Conservation (phyloP, 2,888 invertebrate genomes). For the Synanthedon andrenaeformis region DNA sequence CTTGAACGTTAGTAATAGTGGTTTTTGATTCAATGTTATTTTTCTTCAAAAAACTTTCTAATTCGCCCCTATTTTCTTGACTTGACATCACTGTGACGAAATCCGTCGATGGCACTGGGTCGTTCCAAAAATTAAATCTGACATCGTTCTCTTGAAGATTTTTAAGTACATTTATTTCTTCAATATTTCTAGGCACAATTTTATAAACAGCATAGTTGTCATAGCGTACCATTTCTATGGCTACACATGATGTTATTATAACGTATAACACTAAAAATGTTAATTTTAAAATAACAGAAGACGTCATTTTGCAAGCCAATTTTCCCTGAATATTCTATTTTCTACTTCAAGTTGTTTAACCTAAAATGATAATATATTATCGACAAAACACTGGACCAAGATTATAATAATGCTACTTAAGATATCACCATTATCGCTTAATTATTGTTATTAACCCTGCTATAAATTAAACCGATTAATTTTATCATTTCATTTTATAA, state of each 20-base stretch:
- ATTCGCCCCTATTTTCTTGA: slow-evolving; percentile 34
- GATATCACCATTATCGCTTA: no score
- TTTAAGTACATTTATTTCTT: slow-evolving; percentile 59
- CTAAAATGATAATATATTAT: no score
- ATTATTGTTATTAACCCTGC: no score
- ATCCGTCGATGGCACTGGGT: slow-evolving; percentile 29
- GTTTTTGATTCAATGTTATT: slow-evolving; percentile 47
- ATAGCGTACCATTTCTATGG: slow-evolving; percentile 32
- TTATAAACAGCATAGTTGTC: slow-evolving; percentile 65
- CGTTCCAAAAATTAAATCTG: slow-evolving; percentile 59
- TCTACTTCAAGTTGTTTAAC: no score
- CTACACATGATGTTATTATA: slow-evolving; percentile 2
- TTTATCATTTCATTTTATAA: no score
- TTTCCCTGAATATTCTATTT: no score
- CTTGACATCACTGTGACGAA: slow-evolving; percentile 53
- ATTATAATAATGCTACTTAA: no score
- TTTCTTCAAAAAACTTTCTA: slow-evolving; percentile 37
- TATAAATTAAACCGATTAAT: no score
- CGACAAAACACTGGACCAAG: no score
- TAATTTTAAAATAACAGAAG: background rate
- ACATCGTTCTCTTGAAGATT: slow-evolving; percentile 43
- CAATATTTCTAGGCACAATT: slow-evolving; percentile 53
- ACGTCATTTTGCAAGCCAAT: no score
- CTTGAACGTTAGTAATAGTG: slow-evolving; percentile 34
- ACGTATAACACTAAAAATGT: background rate